Percentiles rank a stretch among this genome's conserved stretches.
These are phyloP conservation scores for Oscheius sp. DNA, from an alignment of 2,888 invertebrate genomes.

Conservation along the genomic window DNA sequence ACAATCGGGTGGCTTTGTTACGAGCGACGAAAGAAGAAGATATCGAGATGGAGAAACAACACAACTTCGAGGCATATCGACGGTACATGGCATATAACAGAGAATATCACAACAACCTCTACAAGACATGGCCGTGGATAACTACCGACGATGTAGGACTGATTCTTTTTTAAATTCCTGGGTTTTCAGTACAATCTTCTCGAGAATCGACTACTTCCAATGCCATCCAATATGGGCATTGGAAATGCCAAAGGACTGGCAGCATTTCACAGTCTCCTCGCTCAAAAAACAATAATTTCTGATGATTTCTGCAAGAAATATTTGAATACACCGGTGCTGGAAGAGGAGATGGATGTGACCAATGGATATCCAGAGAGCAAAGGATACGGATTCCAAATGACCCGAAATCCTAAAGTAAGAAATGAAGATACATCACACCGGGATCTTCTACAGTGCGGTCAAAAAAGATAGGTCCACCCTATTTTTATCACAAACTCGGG, in stretches of 20 bases:
- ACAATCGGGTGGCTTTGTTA: constrained; percentile 53
- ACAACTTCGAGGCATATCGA: constrained; percentile 50
- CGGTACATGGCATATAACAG: constrained; percentile 55
- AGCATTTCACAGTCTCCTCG: constrained; percentile 49
- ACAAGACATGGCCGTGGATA: constrained; percentile 57
- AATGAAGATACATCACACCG: too few relatives aligned
- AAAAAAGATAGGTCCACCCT: too few relatives aligned
- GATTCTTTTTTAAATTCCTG: neutral
- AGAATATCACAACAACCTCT: constrained; percentile 53
- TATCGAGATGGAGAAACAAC: constrained; percentile 41
- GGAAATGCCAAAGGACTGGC: constrained; percentile 55
- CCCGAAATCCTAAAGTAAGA: constrained; percentile 50
- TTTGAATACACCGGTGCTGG: constrained; percentile 50
- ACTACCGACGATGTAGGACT: constrained; percentile 53
- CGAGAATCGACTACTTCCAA: constrained; percentile 56
- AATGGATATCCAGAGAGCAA: constrained; percentile 62
- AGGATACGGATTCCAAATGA: constrained; percentile 62
- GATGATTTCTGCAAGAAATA: constrained; percentile 36
- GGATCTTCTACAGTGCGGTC: too few relatives aligned
- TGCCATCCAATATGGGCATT: constrained; percentile 67
- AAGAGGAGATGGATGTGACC: constrained; percentile 54
- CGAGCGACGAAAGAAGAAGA: constrained; percentile 44
- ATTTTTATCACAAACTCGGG: too few relatives aligned
- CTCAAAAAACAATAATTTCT: constrained; percentile 40
- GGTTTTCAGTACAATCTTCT: constrained; percentile 57